Percentiles rank a stretch among this genome's conserved stretches.
Evolutionary conservation across 2,113 vertebrate species (phyloP).

Genomic region (Oxyura jamaicensis): DNA sequence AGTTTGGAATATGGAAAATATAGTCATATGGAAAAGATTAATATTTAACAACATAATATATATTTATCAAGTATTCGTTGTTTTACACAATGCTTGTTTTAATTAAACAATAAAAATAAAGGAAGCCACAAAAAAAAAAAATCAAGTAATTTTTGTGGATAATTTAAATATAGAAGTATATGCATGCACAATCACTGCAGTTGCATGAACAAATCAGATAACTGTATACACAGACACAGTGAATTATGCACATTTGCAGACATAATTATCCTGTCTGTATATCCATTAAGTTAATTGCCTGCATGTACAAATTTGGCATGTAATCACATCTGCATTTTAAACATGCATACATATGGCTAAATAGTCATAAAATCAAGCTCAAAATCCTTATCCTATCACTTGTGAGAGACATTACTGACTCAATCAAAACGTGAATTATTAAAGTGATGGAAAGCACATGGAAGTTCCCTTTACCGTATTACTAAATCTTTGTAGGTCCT

Average conservation of each 20-base stretch:
- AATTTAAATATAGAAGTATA: neutral
- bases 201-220: conserved; percentile 8
- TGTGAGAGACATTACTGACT: neutral
- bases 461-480: neutral
- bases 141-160: neutral
- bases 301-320: neutral
- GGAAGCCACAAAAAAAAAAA: neutral
- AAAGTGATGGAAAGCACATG: neutral
- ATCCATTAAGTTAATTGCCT: neutral
- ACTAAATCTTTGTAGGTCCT: neutral
- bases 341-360: neutral
- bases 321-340: conserved; percentile 46
- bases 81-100: neutral
- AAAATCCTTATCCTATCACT: neutral
- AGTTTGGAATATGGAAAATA: neutral
- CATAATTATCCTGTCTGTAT: conserved; percentile 2
- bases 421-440: neutral
- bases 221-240: neutral
- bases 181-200: neutral
- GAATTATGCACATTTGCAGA: conserved; percentile 30
- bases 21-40: neutral
- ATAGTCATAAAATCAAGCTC: neutral
- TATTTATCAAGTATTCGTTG: neutral
- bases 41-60: neutral
- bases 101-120: neutral